These are phyloP conservation scores for Amblyjoppa fuscipennis DNA, from an alignment of 2,888 invertebrate genomes.

Conservation along the genomic window DNA sequence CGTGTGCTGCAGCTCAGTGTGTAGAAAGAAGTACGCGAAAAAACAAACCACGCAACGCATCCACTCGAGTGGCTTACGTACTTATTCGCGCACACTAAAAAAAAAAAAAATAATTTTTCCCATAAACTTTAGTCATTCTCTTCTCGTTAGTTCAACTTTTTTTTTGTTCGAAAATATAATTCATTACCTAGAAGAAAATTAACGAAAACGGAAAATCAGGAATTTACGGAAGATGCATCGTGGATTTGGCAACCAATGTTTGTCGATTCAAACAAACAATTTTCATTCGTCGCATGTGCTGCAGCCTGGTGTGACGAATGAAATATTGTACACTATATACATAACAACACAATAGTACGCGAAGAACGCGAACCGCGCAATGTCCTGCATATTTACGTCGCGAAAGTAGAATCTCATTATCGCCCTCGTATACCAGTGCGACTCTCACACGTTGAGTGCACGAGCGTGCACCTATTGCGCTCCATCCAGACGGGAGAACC, in stretches of 20 bases:
- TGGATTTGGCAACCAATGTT: too few relatives aligned
- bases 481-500: neutral
- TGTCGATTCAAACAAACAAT: too few relatives aligned
- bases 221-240: too few relatives aligned
- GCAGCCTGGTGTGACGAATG: neutral
- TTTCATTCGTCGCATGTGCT: neutral
- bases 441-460: conserved; percentile 28
- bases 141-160: too few relatives aligned
- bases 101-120: too few relatives aligned
- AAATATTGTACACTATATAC: neutral
- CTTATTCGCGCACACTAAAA: conserved; percentile 10
- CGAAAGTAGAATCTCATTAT: conserved; percentile 64
- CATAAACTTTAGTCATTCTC: too few relatives aligned
- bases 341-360: conserved; percentile 2
- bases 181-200: too few relatives aligned
- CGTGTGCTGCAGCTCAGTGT: too few relatives aligned
- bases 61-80: conserved; percentile 31
- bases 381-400: conserved; percentile 42
- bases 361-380: conserved; percentile 12
- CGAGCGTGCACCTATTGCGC: conserved; percentile 11
- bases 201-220: too few relatives aligned
- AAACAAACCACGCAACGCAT: conserved; percentile 25
- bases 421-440: neutral
- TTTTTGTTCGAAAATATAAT: too few relatives aligned
- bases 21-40: neutral